Base-by-base conservation (phyloP, 2,888 invertebrate genomes). In the Phaedon cochleariae region DNA sequence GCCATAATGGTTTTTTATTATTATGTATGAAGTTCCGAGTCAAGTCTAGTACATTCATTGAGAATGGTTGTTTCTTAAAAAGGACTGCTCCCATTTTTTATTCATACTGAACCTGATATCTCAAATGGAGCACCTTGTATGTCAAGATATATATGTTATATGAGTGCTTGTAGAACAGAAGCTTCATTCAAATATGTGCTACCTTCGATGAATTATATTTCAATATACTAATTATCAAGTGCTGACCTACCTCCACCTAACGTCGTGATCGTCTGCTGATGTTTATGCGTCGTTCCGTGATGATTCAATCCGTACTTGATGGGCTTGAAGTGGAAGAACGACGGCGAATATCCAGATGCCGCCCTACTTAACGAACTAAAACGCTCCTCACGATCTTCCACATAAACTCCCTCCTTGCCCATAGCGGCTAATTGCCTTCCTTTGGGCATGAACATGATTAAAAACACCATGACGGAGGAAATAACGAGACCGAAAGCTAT, bases 391-490 rank as follows among this genome's bases (percentile, higher is more conserved):
- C 93, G 87, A 82, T 92, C 94, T 77, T 92, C 92, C 71, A 91
- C 89, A 83, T 91, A 92, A 70, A 92, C 89, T 12, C 93, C 94
- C 79, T 96, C 95, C 77, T 95, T 92, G 52, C 96, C 96, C 86
- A 96, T 90, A 53, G 96, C 96, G 0, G 96, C 96, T 77, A 97
- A 85, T 78, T 97, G 95, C 45, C 96, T 87, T 29, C 96, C 96
- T 85, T 94, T 96, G 31, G 96, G 92, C 85, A 96, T 91, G 84
- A 97, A 97, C 96, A 97, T 96, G 63, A 96, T 90, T 75, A 95
- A 88, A 84, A 97, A 95, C 59, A 96, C 91, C 51, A 95, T 90
- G 10, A 92, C 89, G 70, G 95, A 92, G 15, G 94, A 95, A 61
- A 92, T 89, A 52, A 96, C 89, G 73, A 97, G 86, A 0, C 97